Evolutionary conservation across 2,888 invertebrate genomes (phyloP), one percentile per base, ranked within the genome.

Genomic region (Boloria selene): DNA sequence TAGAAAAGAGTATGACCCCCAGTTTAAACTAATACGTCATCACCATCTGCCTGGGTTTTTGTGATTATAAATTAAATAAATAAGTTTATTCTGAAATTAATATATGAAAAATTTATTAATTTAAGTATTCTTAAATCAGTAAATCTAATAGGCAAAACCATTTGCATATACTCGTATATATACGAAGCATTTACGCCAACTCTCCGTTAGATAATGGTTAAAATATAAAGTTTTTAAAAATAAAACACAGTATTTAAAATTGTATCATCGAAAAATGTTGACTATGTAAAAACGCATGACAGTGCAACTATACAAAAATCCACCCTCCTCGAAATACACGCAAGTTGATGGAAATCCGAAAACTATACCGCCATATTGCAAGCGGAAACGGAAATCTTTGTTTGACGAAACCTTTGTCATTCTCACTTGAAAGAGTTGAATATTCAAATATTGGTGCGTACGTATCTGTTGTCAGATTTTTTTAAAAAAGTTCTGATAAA

Each of bases 371-470:
- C 79, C 84, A 84, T 84, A 80, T 85, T 85, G 85, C 74, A 69
- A 75, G 77, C 85, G 85, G 82, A 80, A 79, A 75, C 80, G 78
- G 80, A 82, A 79, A 80, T 80, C 79, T 82, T 84, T 85, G 84
- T 85, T 83, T 77, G 61, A 61, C 75, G 75, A 74, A 72, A 73
- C 73, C 69, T 68, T 70, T 71, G 71, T 68, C 69, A 65, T 70
- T 67, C 72, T 74, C 71, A 70, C 58, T 66, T 51, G 68, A 56
- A 42, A 56, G 45, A 51, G 64, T 64, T 64, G 56, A 42, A 56
- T 64, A 45, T 58, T 61, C 61, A 61, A 59, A n/a, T 61, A 52
- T 61, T 16, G 61, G 51, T 61, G 61, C 61, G 61, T 61, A 51
- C 22, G 50, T 52, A 56, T 56, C 45, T 56, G 56, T 56, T 56